phyloP scores from a whole-genome alignment of 2,797 vertebrate species.

The Rhinogobio ventralis region DNA sequence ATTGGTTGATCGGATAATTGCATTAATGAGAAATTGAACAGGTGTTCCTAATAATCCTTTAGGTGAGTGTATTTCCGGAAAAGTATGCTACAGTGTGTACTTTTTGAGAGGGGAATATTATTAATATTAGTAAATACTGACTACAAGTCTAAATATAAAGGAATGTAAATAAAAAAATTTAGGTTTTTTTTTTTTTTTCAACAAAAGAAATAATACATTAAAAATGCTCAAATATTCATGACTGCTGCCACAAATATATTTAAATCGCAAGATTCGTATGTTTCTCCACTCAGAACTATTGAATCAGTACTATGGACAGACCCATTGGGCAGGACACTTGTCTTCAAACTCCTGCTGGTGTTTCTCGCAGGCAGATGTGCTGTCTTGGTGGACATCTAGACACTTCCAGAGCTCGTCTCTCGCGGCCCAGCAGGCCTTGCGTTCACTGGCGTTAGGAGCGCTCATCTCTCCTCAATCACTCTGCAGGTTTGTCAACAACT shows the following conservation, averaged over 20 bases:
- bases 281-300: background rate
- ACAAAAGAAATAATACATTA: background rate
- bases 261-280: background rate
- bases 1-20: no score
- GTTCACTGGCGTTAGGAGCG: conserved; percentile 85
- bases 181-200: background rate
- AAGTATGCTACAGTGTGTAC: background rate
- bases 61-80: background rate
- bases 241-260: background rate
- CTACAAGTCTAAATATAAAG: background rate
- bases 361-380: conserved; percentile 74
- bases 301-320: conserved; percentile 61
- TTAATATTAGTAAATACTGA: background rate
- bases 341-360: conserved; percentile 81
- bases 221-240: background rate
- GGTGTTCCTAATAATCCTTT: no score
- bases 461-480: conserved; percentile 75
- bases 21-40: no score
- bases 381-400: conserved; percentile 81
- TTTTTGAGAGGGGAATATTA: background rate
- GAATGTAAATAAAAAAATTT: background rate
- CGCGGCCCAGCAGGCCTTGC: conserved; percentile 89
- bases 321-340: conserved; percentile 91
- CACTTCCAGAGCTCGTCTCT: conserved; percentile 91
- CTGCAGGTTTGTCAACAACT: conserved; percentile 3